A percentile compares a stretch with the other conserved stretches of the same genome.
Evolutionary conservation across 2,888 invertebrate genomes (phyloP).

Genomic region (Lithophane socia): DNA sequence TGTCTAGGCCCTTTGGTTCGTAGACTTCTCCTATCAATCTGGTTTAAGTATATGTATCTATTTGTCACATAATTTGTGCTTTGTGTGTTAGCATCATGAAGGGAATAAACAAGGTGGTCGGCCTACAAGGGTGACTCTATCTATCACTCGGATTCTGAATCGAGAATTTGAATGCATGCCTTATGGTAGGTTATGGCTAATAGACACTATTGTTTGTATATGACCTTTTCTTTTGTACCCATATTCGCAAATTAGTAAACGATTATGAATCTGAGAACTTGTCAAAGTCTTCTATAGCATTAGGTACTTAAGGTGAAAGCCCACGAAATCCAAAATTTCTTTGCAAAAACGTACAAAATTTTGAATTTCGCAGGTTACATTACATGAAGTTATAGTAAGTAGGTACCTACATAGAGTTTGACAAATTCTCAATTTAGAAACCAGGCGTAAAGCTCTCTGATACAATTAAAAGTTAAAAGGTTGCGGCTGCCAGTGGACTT

Average conservation of each 20-base stretch:
- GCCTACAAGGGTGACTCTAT: not conserved
- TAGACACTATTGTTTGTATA: no score
- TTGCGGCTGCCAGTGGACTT: constrained; percentile 24
- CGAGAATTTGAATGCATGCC: not conserved
- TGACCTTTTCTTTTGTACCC: no score
- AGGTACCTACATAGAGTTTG: not conserved
- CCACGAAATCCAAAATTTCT: not conserved
- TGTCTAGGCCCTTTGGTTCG: no score
- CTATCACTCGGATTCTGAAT: not conserved
- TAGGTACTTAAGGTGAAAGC: not conserved
- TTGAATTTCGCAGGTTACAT: not conserved
- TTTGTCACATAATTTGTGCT: not conserved
- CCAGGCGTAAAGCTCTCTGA: not conserved
- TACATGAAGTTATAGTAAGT: not conserved
- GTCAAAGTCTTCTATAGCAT: not conserved
- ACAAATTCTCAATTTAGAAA: not conserved
- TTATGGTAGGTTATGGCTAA: no score
- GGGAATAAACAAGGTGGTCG: constrained; percentile 4
- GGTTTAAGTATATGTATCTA: not conserved
- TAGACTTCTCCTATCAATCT: not conserved
- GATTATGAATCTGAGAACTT: not conserved
- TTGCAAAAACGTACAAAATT: not conserved
- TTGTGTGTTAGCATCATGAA: not conserved
- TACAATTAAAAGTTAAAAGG: constrained; percentile 49
- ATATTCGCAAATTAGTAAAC: no score